A percentile compares a stretch with the other conserved stretches of the same genome.
phyloP scores from a whole-genome alignment of 1,140 invertebrate species.

The Aphaenogaster ashmeadi region DNA sequence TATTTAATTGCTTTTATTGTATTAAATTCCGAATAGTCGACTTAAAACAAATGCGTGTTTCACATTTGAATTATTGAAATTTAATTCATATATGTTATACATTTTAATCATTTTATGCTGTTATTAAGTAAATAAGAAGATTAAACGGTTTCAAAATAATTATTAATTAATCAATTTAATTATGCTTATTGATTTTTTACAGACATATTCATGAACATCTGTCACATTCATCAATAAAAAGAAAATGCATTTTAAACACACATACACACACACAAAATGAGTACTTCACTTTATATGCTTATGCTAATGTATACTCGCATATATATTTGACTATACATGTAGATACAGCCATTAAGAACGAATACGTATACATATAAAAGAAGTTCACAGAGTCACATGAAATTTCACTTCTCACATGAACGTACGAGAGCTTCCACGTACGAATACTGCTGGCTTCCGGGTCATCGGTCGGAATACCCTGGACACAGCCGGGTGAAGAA shows the following conservation, averaged over 20 bases:
- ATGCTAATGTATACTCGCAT: neutral
- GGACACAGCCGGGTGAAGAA: slow-evolving; percentile 49
- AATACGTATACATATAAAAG: slow-evolving; percentile 19
- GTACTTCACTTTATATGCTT: neutral
- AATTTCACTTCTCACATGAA: slow-evolving; percentile 59
- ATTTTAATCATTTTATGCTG: slow-evolving; percentile 3
- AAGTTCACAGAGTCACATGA: slow-evolving; percentile 67
- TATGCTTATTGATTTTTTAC: too few species aligned
- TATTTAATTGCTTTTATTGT: neutral
- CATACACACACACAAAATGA: neutral
- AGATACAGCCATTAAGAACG: slow-evolving; percentile 64
- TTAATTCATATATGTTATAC: neutral
- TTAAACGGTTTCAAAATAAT: neutral
- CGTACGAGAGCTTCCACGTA: slow-evolving; percentile 56
- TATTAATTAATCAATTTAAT: slow-evolving; percentile 19
- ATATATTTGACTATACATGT: neutral
- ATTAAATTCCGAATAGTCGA: neutral
- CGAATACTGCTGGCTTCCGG: slow-evolving; percentile 68
- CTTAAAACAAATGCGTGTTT: neutral
- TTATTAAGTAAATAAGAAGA: neutral
- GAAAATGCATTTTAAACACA: neutral
- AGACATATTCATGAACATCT: neutral
- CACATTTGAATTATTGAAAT: neutral
- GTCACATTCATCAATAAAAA: neutral
- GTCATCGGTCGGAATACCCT: slow-evolving; percentile 71